Base-by-base conservation (phyloP, 2,113 vertebrate species). In the Cyprinus carpio region DNA sequence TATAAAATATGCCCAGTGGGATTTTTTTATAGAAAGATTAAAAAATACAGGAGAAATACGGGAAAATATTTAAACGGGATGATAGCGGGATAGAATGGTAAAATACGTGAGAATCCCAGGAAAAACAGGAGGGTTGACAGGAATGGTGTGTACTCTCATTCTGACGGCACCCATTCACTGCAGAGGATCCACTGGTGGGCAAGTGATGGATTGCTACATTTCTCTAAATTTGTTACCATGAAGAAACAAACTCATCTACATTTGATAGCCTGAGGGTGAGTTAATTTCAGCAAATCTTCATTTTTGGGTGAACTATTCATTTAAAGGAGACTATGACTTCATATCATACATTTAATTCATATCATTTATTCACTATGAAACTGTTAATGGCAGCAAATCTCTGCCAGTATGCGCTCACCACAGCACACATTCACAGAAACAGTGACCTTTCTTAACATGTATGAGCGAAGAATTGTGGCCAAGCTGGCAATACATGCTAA, bases 371-470 rank as follows among this genome's bases (percentile, higher is more conserved):
- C 40, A 40, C 37, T 40, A 40, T 40, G 31, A 79, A 79, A 79
- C 31, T 25, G 31, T 16, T 79, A 18, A 60, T 60, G 12, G 6
- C 31, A 62, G 31, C 31, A 79, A 62, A 58, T 78, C 15, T 76
- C 51, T 78, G 29, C 34, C 31, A 16, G 34, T 43, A 2, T 16
- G 34, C 2, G 6, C 37, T 78, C 20, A 60, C 54, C 76, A 78
- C 76, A 78, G 46, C 7, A n/a, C 18, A 37, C 75, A 8, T 78
- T 78, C 51, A 49, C 43, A 75, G 27, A 31, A 76, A 76, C 49
- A 0, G 20, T 72, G 34, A 72, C 34, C 69, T 40, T 76, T 76
- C 46, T 54, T 4, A 54, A 31, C 56, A 23, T 10, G 74, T 54
- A 46, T 51, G 46, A 54, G 29, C 1, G 15, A 9, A 54, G 4